Base-by-base conservation (phyloP, 2,113 vertebrate genomes). In the Dunckerocampus dactyliophorus region DNA sequence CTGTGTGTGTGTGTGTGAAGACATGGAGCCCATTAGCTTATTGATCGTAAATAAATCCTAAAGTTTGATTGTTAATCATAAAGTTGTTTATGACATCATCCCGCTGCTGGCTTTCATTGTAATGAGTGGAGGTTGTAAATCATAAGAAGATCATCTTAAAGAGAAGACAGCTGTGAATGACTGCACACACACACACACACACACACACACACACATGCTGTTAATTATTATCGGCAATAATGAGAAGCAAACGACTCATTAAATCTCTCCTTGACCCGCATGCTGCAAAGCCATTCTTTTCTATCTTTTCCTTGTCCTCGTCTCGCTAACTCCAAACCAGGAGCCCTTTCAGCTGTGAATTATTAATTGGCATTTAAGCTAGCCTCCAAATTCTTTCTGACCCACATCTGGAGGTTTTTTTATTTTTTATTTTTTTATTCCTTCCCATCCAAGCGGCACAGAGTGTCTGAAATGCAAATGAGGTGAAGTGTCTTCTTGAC, bases 191-290 rank as follows among this genome's bases (percentile, higher is more conserved):
- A 54, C 57, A 54, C 63, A 67, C 71, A 58, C 62, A 46, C 74
- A 55, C 71, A 62, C 48, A n/a, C 47, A 61, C 61, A 63, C 70
- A 70, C 58, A 34, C 52, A 62, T 24, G 74, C 14, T 22, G 72
- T 80, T 83, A 84, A 87, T 84, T 85, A 86, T 81, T 76, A 76
- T 77, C 59, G 56, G 43, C 67, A 79, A 84, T 84, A 82, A 88
- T 85, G 75, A 83, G 82, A 84, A 78, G 80, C 75, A 78, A 82
- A 82, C 46, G 77, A 82, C 79, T 88, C 82, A 86, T 86, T 88
- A 86, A 86, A 77, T 85, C 57, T 86, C 80, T 77, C 84, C 84
- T 86, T 88, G 86, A 88, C 82, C 86, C 54, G 9, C 63, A 39
- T 6, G 4, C 62, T 16, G 47, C 45, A 52, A 65, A 39, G 31